Evolutionary conservation across 2,888 invertebrate genomes (phyloP).

Genomic region (Coremacera marginata): DNA sequence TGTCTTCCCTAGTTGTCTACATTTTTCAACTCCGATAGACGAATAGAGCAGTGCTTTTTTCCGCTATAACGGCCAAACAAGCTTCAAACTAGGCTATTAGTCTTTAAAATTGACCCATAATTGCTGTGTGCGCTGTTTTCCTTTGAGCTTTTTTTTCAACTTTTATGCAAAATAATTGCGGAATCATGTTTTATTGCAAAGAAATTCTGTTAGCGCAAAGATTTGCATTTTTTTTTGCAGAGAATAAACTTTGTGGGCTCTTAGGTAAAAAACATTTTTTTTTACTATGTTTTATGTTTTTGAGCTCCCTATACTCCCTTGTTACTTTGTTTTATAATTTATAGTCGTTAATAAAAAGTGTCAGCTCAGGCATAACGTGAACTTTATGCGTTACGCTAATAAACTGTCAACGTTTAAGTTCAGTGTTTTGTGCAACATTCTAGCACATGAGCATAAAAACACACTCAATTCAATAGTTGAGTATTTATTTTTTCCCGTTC

Average conservation of each 20-base stretch:
- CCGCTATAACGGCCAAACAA: background rate
- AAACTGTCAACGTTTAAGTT: background rate
- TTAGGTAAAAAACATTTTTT: background rate
- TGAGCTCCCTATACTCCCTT: background rate
- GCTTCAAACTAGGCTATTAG: slow-evolving; percentile 5
- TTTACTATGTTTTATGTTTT: background rate
- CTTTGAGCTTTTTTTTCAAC: background rate
- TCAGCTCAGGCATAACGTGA: too few relatives aligned
- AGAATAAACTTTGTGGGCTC: too few relatives aligned
- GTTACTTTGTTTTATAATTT: slow-evolving; percentile 8
- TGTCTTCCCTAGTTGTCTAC: slow-evolving; percentile 17
- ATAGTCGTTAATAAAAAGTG: background rate
- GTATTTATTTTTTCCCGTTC: background rate
- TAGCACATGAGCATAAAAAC: slow-evolving; percentile 23
- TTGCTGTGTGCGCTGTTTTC: background rate
- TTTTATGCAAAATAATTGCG: slow-evolving; percentile 17
- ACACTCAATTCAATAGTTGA: background rate
- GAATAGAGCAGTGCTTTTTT: background rate
- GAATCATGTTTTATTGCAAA: slow-evolving; percentile 7
- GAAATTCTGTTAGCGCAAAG: background rate
- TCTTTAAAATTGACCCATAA: slow-evolving; percentile 21
- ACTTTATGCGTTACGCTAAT: background rate
- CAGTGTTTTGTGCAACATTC: slow-evolving; percentile 10
- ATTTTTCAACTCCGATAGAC: background rate
- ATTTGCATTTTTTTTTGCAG: background rate